phyloP scores from a whole-genome alignment of 2,113 vertebrate species.

The Corythaeola cristata region DNA sequence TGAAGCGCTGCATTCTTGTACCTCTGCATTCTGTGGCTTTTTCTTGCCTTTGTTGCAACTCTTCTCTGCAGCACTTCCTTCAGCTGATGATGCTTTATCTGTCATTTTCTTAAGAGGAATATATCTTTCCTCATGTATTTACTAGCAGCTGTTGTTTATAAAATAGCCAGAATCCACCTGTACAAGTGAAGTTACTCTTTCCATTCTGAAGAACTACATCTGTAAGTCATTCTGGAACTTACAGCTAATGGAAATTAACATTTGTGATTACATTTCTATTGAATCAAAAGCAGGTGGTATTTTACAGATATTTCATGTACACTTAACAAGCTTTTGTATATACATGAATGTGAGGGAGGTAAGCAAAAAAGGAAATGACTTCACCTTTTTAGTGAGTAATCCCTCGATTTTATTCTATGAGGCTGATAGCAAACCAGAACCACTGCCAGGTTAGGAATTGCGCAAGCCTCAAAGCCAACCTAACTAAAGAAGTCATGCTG shows the following conservation, averaged over 20 bases:
- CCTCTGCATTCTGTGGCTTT: rapidly evolving
- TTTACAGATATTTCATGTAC: neutral
- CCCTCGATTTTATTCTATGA: slow-evolving; percentile 38
- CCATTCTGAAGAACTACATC: neutral
- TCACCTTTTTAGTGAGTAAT: slow-evolving; percentile 13
- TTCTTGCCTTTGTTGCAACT: neutral
- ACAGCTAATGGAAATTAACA: neutral
- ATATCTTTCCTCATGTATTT: neutral
- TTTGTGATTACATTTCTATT: neutral
- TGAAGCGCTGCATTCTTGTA: rapidly evolving
- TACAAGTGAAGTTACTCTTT: neutral
- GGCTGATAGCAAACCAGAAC: slow-evolving; percentile 62
- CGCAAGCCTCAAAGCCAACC: neutral
- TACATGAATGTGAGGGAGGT: neutral
- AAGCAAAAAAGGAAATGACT: slow-evolving; percentile 13
- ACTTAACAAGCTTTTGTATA: neutral
- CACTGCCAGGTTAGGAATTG: slow-evolving; percentile 32
- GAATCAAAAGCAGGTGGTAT: neutral
- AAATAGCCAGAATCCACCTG: neutral
- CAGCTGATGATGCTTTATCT: neutral
- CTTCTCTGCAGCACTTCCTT: neutral
- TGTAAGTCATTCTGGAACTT: neutral
- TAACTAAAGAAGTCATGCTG: neutral
- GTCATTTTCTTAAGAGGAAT: neutral
- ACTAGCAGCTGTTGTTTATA: neutral